These are phyloP conservation scores for Neoscelio sp. DNA, from an alignment of 2,888 invertebrate genomes.

Conservation along the genomic window DNA sequence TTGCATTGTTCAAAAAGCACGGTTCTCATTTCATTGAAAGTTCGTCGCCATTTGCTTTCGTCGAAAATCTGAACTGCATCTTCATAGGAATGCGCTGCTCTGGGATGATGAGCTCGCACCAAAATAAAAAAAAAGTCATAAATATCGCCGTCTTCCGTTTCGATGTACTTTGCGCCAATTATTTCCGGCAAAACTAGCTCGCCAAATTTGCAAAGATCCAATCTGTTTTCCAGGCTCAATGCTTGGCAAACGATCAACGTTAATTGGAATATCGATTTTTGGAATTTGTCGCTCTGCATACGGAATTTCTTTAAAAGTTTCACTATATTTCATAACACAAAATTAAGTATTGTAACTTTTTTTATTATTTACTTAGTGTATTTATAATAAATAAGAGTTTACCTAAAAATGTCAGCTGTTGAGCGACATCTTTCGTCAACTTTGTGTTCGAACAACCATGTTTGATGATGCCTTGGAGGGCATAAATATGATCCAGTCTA, in stretches of 20 bases:
- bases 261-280: conserved; percentile 73
- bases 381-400: conserved; percentile 30
- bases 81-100: conserved; percentile 80
- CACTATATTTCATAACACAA: conserved; percentile 21
- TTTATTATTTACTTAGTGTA: conserved; percentile 8
- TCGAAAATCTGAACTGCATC: conserved; percentile 81
- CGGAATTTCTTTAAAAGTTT: conserved; percentile 64
- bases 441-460: conserved; percentile 81
- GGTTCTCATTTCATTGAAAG: conserved; percentile 80
- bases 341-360: not conserved
- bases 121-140: conserved; percentile 84
- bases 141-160: conserved; percentile 79
- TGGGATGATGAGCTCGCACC: conserved; percentile 84
- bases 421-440: conserved; percentile 72
- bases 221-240: conserved; percentile 84
- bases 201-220: conserved; percentile 84
- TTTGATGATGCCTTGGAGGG: conserved; percentile 83
- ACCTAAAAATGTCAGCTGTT: conserved; percentile 75
- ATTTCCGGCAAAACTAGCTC: conserved; percentile 79
- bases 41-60: conserved; percentile 83
- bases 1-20: conserved; percentile 79
- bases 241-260: conserved; percentile 77
- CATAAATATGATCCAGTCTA: conserved; percentile 82
- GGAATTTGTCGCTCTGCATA: conserved; percentile 62
- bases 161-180: conserved; percentile 82